Conservation (phyloP, 2,797 vertebrate species). For the Sorex maritimensis region DNA sequence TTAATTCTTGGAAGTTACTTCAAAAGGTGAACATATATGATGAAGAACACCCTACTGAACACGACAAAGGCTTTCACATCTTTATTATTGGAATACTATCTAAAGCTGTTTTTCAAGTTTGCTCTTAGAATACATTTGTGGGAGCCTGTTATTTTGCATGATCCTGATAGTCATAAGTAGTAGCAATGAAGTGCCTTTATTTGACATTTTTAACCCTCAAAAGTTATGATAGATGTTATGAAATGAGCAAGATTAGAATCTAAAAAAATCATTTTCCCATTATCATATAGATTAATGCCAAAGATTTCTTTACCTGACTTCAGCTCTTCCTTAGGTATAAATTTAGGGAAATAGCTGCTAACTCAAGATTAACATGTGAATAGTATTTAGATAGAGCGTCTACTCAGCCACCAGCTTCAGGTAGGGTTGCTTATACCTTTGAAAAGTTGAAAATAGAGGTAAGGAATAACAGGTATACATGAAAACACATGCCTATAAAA, state of each 20-base stretch:
- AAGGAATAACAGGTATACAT: neutral
- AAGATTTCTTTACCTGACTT: neutral
- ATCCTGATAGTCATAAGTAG: constrained; percentile 16
- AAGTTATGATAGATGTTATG: neutral
- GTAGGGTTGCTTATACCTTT: neutral
- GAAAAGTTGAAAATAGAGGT: neutral
- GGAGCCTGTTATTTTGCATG: neutral
- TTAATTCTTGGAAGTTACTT: constrained; percentile 55
- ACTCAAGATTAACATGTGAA: neutral
- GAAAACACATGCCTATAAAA: neutral
- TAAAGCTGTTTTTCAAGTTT: neutral
- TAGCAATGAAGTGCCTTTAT: constrained; percentile 2
- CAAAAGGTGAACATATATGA: neutral
- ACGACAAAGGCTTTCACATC: constrained; percentile 1
- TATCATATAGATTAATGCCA: constrained; percentile 1
- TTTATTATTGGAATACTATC: neutral
- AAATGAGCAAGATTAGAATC: constrained; percentile 42
- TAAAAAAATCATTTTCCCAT: neutral
- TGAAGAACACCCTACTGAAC: neutral
- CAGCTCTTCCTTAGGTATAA: neutral
- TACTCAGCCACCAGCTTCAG: neutral
- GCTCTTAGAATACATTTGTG: constrained; percentile 28
- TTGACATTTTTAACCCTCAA: constrained; percentile 23
- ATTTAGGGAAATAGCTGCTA: neutral
- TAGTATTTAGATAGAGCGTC: constrained; percentile 10